Evolutionary conservation across 2,888 invertebrate species (phyloP).

Genomic region (Acrocera orbiculus): DNA sequence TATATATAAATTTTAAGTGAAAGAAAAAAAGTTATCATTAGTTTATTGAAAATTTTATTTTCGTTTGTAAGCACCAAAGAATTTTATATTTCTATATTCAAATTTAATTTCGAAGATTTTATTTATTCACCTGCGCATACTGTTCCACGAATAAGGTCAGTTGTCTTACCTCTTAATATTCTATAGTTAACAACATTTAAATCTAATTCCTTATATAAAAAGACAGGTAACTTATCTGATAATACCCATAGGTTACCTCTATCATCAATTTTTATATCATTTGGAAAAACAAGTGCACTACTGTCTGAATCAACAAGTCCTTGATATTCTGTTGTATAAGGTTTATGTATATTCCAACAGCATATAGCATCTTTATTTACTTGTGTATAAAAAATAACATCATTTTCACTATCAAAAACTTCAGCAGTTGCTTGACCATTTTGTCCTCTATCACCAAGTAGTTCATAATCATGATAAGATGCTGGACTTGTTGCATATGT

Average conservation of each 20-base stretch:
- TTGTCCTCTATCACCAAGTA: slow-evolving; percentile 52
- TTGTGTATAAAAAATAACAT: slow-evolving; percentile 60
- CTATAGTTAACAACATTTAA: slow-evolving; percentile 49
- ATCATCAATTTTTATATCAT: slow-evolving; percentile 52
- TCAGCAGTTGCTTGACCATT: slow-evolving; percentile 58
- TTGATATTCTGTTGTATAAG: slow-evolving; percentile 45
- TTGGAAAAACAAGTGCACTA: slow-evolving; percentile 54
- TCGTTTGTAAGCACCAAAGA: no score
- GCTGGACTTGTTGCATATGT: slow-evolving; percentile 45
- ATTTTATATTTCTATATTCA: no score
- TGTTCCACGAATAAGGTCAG: slow-evolving; percentile 27
- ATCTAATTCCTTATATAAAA: slow-evolving; percentile 46
- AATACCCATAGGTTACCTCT: slow-evolving; percentile 55
- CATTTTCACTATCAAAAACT: slow-evolving; percentile 46
- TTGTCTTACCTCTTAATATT: slow-evolving; percentile 24
- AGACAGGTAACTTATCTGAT: slow-evolving; percentile 58
- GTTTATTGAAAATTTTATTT: no score
- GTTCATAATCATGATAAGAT: slow-evolving; percentile 52
- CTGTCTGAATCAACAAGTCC: slow-evolving; percentile 50
- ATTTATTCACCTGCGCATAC: slow-evolving; percentile 18
- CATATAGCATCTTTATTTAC: slow-evolving; percentile 58
- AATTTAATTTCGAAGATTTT: no score
- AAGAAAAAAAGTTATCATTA: no score
- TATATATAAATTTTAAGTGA: no score
- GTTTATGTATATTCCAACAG: slow-evolving; percentile 59